A percentile compares a stretch with the other conserved stretches of the same genome.
Conservation (phyloP, 2,797 vertebrate species). For the Anolis apletophallus region DNA sequence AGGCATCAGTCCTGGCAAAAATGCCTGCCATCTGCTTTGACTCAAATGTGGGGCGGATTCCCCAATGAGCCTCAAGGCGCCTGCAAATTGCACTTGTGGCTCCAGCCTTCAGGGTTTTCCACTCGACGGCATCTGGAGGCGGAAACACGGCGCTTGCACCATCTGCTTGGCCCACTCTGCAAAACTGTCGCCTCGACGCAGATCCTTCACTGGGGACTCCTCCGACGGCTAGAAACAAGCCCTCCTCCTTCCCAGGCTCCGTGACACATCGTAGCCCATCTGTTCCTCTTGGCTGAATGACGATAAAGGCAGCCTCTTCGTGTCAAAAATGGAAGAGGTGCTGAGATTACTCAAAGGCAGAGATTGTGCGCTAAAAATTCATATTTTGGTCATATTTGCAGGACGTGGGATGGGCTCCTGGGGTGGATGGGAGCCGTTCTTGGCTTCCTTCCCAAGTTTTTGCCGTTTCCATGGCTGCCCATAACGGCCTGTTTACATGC, state of each 20-base stretch:
- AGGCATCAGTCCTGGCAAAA: too few species aligned
- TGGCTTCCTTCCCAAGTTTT: neutral
- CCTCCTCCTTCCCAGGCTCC: neutral
- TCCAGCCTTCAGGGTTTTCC: neutral
- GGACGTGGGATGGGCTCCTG: rapidly evolving
- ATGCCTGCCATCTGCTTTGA: too few species aligned
- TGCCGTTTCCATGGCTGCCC: neutral
- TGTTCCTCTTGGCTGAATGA: neutral
- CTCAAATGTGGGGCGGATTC: neutral
- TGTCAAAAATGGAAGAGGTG: too few species aligned
- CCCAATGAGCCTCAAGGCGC: neutral
- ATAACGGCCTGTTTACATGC: neutral
- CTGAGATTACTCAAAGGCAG: neutral
- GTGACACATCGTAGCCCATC: conserved; percentile 7
- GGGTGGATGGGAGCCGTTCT: too few species aligned
- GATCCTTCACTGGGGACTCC: neutral
- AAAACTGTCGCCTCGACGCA: neutral
- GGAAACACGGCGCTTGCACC: neutral
- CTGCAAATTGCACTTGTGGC: neutral
- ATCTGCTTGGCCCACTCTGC: neutral
- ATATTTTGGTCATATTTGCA: neutral
- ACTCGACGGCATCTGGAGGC: neutral
- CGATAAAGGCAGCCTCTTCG: neutral
- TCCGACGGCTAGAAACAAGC: neutral
- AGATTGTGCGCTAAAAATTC: neutral